phyloP scores from a whole-genome alignment of 2,113 vertebrate species.

The Microcebus lehilahytsara region DNA sequence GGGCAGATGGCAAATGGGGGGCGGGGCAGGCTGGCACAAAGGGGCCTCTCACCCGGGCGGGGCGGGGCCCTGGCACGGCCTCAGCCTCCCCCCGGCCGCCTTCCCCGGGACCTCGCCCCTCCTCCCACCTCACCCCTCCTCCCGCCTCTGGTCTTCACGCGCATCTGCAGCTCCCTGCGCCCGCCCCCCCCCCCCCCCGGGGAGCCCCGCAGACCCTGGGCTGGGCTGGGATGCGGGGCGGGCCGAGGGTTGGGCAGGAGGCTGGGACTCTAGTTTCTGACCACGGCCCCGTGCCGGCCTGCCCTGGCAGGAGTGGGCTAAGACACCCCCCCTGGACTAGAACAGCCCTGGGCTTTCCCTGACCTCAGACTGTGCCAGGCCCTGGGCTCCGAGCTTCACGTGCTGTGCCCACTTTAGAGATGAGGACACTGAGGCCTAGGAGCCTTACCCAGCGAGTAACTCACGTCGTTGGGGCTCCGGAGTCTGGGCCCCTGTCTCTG shows the following conservation, averaged over 20 bases:
- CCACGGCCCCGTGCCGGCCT: fast-evolving
- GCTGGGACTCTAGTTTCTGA: background rate
- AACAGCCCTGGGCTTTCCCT: background rate
- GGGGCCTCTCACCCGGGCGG: background rate
- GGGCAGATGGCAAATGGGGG: constrained; percentile 65
- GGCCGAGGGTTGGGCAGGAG: background rate
- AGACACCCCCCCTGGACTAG: background rate
- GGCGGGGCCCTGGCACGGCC: background rate
- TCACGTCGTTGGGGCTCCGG: background rate
- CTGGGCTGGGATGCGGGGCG: background rate
- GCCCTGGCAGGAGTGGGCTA: background rate
- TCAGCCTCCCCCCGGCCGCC: background rate
- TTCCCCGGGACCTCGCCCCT: background rate
- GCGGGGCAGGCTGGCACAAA: constrained; percentile 48
- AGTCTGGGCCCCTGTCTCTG: background rate
- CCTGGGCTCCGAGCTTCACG: background rate
- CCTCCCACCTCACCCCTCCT: background rate
- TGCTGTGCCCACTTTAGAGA: background rate
- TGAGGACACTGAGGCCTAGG: background rate
- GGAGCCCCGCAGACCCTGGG: background rate
- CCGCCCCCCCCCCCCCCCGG: too few species aligned
- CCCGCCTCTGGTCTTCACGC: background rate
- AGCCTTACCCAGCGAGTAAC: background rate
- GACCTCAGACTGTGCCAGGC: background rate
- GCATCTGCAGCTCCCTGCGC: background rate